Evolutionary conservation across 2,113 vertebrate species (phyloP).

Genomic region (Lycaon pictus): DNA sequence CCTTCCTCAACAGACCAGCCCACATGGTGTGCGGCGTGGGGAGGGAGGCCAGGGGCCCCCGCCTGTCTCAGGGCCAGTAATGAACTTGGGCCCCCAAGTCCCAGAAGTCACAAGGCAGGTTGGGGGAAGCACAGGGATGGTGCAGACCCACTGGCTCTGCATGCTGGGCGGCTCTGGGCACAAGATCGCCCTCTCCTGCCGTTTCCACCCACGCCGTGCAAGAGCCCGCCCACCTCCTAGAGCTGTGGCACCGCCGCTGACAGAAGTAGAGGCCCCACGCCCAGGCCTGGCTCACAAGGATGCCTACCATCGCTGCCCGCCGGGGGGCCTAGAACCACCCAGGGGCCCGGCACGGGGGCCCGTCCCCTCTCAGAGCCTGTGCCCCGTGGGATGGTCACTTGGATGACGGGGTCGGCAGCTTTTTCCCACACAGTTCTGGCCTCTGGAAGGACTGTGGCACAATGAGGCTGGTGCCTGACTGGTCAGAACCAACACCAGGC

Average conservation of each 20-base stretch:
- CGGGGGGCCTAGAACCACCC: background rate
- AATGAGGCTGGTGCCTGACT: too few species aligned
- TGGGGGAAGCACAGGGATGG: background rate
- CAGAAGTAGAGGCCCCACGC: background rate
- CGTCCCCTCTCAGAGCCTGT: rapidly evolving
- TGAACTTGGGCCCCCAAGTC: background rate
- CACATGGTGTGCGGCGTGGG: background rate
- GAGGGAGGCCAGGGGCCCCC: background rate
- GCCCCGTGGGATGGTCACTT: rapidly evolving
- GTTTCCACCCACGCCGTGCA: rapidly evolving
- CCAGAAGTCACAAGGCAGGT: background rate
- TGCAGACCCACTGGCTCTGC: background rate
- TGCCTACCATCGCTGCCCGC: background rate
- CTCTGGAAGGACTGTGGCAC: background rate
- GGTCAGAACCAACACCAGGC: background rate
- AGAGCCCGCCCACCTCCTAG: background rate
- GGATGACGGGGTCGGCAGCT: rapidly evolving
- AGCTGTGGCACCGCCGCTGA: background rate
- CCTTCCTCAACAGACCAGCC: background rate
- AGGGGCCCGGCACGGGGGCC: rapidly evolving
- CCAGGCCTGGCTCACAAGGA: background rate
- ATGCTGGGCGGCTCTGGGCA: background rate
- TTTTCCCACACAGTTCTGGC: background rate
- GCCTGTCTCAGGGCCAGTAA: background rate
- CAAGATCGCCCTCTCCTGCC: background rate